Evolutionary conservation across 2,888 invertebrate genomes (phyloP), one percentile per base, ranked within the genome.

Genomic region (Eupithecia subfuscata): DNA sequence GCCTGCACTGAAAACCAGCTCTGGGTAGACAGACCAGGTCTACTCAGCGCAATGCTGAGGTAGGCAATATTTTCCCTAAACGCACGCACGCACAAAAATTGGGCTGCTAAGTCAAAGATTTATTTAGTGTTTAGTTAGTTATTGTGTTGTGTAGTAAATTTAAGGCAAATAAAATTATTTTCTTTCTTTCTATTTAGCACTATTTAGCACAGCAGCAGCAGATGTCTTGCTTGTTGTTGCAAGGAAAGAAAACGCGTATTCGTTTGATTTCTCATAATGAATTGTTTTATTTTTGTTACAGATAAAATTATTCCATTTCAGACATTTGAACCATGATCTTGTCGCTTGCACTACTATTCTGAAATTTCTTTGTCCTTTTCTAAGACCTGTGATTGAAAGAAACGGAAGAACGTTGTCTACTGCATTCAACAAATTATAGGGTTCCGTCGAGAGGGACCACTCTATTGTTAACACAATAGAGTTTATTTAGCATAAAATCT

Each of bases 371-470:
- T 87, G 86, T 90, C 86, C 86, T 86, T 83, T 85, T 87, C 86
- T 84, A 85, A 86, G 85, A 82, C 84, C 72, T 79, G 67, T 78
- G 80, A 85, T 82, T 90, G 88, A 91, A 92, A 90, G 90, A 89
- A 93, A 88, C 90, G 91, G 91, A 92, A 91, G 89, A 85, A 84
- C 82, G 86, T 91, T 91, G 91, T 92, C 91, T 92, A 87, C 88
- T 79, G 84, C 84, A 87, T 84, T 88, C 86, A 87, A 88, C 89
- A 89, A 89, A 88, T 89, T 88, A 87, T 87, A 89, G 91, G 90
- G 86, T 87, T 81, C 78, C 84, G 82, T 85, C 84, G 76, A 83
- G 87, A 86, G 91, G 91, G 90, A 86, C 83, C 81, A 81, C 80
- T 78, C 87, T 80, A 90, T 92, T 91, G 91, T 91, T 74, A 75